These are phyloP conservation scores for Muraenolepis orangiensis DNA, from an alignment of 2,797 vertebrate species.

Conservation along the genomic window DNA sequence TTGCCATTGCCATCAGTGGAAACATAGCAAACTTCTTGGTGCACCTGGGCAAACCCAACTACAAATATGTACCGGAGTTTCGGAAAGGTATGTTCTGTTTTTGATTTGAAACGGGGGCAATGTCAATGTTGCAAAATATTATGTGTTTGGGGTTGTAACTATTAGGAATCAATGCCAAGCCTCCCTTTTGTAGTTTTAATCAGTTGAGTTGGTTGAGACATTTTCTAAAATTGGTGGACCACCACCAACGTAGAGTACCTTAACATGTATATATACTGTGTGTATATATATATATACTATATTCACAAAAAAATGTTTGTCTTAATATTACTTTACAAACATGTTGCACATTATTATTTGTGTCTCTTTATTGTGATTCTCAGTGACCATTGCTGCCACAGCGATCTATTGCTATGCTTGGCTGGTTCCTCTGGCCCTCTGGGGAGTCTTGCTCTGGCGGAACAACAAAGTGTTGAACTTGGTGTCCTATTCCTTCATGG, in stretches of 20 bases:
- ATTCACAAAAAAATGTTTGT: no score
- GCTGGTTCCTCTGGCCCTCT: slow-evolving; percentile 92
- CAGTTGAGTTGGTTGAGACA: no score
- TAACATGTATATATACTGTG: neutral
- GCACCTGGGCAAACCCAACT: slow-evolving; percentile 74
- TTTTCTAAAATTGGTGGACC: neutral
- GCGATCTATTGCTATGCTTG: slow-evolving; percentile 92
- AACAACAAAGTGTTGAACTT: slow-evolving; percentile 88
- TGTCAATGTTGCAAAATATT: neutral
- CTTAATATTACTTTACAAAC: neutral
- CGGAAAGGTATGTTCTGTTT: slow-evolving; percentile 81
- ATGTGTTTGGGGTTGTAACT: neutral
- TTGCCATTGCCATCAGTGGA: slow-evolving; percentile 93
- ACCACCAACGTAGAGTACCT: no score
- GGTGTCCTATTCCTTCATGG: slow-evolving; percentile 93
- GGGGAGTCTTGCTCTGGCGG: slow-evolving; percentile 94
- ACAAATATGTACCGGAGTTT: slow-evolving; percentile 91
- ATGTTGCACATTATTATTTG: neutral
- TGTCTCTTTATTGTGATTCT: slow-evolving; percentile 25
- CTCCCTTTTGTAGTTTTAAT: no score
- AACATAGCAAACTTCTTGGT: slow-evolving; percentile 90
- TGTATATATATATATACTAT: no score
- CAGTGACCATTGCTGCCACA: slow-evolving; percentile 93
- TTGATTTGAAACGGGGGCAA: neutral
- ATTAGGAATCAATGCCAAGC: no score